These are phyloP conservation scores for Macrosoma leucophasiata DNA, from an alignment of 2,888 invertebrate genomes.

Conservation along the genomic window DNA sequence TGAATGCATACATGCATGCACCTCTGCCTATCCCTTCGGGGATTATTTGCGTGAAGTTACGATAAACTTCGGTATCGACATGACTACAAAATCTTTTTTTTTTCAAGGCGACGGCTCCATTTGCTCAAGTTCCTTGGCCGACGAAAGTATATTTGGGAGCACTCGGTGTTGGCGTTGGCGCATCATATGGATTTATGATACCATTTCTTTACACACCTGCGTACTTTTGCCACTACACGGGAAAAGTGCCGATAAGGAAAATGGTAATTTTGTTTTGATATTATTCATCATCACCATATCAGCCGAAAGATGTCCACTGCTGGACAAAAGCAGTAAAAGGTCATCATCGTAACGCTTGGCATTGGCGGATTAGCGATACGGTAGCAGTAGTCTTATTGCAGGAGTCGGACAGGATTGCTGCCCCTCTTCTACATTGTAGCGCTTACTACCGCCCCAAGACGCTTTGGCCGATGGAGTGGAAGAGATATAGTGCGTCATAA, in stretches of 20 bases:
- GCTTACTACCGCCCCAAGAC: too few relatives aligned
- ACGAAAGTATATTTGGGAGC: slow-evolving; percentile 33
- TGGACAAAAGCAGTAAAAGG: not conserved
- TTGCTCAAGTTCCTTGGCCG: slow-evolving; percentile 29
- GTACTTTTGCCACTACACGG: slow-evolving; percentile 41
- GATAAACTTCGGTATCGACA: too few relatives aligned
- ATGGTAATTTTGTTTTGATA: slow-evolving; percentile 38
- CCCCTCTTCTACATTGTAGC: too few relatives aligned
- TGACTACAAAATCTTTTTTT: not conserved
- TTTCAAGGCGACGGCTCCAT: slow-evolving; percentile 17
- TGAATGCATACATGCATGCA: too few relatives aligned
- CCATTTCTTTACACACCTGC: slow-evolving; percentile 50
- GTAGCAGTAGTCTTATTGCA: too few relatives aligned
- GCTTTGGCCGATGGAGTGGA: too few relatives aligned
- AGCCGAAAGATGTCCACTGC: too few relatives aligned
- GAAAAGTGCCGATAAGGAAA: slow-evolving; percentile 39
- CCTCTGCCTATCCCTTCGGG: too few relatives aligned
- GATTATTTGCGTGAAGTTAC: too few relatives aligned
- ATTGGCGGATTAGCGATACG: not conserved
- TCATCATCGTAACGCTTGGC: not conserved
- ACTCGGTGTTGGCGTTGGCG: slow-evolving; percentile 41
- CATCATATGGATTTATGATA: slow-evolving; percentile 39
- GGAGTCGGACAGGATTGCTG: too few relatives aligned
- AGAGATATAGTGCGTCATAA: too few relatives aligned
- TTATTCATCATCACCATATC: too few relatives aligned